Evolutionary conservation across 2,797 vertebrate species (phyloP).

Genomic region (Chloroceryle amazona): DNA sequence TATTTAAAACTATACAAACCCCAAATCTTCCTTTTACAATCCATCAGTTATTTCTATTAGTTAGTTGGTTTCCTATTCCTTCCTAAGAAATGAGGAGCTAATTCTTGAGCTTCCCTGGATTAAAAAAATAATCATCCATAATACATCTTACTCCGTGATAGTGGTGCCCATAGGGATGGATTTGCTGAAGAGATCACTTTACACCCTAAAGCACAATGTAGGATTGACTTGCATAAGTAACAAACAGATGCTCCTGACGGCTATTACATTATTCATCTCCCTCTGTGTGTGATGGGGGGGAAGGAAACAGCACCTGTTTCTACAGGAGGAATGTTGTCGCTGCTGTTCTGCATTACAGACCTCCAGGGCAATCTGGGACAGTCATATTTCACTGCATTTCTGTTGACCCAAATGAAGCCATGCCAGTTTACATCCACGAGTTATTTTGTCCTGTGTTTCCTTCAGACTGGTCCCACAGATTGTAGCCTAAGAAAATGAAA

Average conservation of each 20-base stretch:
- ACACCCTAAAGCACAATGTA: slow-evolving; percentile 41
- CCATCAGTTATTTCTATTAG: background rate
- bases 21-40: background rate
- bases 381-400: background rate
- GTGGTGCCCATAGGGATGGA: slow-evolving; percentile 16
- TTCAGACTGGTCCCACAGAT: background rate
- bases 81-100: background rate
- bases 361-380: background rate
- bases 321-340: background rate
- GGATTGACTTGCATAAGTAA: slow-evolving; percentile 46
- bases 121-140: slow-evolving; percentile 14
- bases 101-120: slow-evolving; percentile 42
- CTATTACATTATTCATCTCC: slow-evolving; percentile 44
- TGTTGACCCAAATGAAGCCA: background rate
- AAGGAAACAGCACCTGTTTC: slow-evolving; percentile 30
- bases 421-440: background rate
- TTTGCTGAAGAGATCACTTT: slow-evolving; percentile 56
- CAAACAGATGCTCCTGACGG: slow-evolving; percentile 30
- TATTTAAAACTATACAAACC: background rate
- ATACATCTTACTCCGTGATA: background rate
- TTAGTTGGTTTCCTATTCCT: background rate
- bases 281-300: background rate
- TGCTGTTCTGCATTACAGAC: background rate
- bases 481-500: background rate
- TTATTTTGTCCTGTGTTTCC: background rate